phyloP scores from a whole-genome alignment of 2,797 vertebrate species.

The Linurgus olivaceus region DNA sequence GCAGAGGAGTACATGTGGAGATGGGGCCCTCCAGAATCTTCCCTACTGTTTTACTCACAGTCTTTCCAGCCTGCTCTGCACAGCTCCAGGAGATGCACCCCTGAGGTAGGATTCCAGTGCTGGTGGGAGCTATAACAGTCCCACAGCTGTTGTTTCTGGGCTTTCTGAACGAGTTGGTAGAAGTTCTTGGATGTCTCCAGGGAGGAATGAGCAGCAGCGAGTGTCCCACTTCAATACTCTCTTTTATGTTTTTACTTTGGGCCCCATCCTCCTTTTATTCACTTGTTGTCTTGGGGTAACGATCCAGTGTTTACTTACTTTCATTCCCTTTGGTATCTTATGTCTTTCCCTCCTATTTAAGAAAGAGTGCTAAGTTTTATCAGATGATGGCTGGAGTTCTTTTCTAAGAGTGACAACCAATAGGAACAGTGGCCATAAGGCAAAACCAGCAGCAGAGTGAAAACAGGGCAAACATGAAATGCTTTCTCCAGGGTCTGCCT shows the following conservation, averaged over 20 bases:
- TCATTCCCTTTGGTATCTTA: neutral
- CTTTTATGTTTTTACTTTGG: neutral
- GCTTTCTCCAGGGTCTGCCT: neutral
- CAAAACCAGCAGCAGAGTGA: neutral
- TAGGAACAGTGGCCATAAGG: neutral
- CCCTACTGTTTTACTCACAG: neutral
- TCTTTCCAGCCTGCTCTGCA: neutral
- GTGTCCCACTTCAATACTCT: neutral
- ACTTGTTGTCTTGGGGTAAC: neutral
- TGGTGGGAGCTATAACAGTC: neutral
- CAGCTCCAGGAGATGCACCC: neutral
- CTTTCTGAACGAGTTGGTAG: fast-evolving
- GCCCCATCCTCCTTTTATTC: neutral
- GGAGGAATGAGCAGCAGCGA: neutral
- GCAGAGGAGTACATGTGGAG: neutral
- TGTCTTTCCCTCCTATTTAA: neutral
- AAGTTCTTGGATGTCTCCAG: neutral
- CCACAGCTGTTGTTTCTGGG: neutral
- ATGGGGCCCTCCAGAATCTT: neutral
- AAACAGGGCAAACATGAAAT: neutral
- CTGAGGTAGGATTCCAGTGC: neutral
- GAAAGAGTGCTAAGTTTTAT: neutral
- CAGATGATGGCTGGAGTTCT: neutral
- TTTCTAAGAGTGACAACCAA: neutral
- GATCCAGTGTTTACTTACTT: neutral